Evolutionary conservation across 2,888 invertebrate genomes (phyloP), one percentile per base, ranked within the genome.

Genomic region (Trichogramma evanescens): DNA sequence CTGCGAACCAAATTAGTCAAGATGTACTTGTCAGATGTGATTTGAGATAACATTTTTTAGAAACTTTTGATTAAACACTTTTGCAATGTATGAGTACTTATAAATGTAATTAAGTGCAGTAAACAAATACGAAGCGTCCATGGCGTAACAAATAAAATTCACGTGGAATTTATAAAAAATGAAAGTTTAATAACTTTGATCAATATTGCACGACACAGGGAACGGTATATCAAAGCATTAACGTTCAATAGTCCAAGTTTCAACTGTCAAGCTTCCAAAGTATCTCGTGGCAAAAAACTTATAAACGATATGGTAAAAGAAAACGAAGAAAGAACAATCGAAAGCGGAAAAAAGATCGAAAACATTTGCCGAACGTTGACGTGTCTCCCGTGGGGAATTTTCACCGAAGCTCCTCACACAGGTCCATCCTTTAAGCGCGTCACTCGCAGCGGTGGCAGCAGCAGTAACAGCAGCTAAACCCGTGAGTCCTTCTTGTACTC

Each of bases 301-400:
- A 38, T 10, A 48, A 48, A 10, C 10, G 45, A 7, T 53, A 50
- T 42, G 51, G 10, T 42, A n/a, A 38, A 41, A 9, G 38, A 2
- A 42, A 10, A 38, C 48, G 41, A 40, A 13, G 26, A 56, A 59
- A 50, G 43, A 40, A 49, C 55, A 48, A 48, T 46, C 43, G 46
- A 6, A 41, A 40, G 6, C 6, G 40, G 41, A 43, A 40, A 42
- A 52, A 50, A 56, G 48, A 52, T 13, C 43, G 50, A 50, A 64
- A 43, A 54, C 65, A 65, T 67, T 67, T 68, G 60, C 66, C 66
- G 72, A 71, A 74, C 74, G 74, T 76, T 75, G 76, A 75, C 75
- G 72, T 69, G 71, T 70, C 69, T 75, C 76, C 73, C 76, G 68
- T 65, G 73, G 71, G 76, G 71, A 73, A 75, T 73, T 76, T 76